A percentile compares a stretch with the other conserved stretches of the same genome.
Evolutionary conservation across 1,140 invertebrate species (phyloP).

Genomic region (Drosophila asahinai): DNA sequence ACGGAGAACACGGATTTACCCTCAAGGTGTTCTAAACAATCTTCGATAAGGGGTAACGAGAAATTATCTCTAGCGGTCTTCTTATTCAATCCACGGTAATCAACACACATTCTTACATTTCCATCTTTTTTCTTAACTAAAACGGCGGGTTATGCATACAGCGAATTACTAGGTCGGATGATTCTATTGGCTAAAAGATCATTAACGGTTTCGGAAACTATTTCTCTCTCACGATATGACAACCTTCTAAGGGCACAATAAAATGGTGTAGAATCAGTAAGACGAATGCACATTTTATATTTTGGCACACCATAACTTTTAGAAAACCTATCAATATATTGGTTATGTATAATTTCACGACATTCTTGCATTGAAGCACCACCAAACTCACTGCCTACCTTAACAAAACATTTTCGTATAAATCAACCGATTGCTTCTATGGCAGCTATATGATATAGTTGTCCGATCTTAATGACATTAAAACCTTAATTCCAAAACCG

Average conservation of each 20-base stretch:
- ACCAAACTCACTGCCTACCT: neutral
- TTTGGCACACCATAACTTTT: neutral
- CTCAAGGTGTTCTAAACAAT: conserved; percentile 12
- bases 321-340: conserved; percentile 5
- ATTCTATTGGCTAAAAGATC: conserved; percentile 2
- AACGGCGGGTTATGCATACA: conserved; percentile 1
- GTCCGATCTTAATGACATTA: too few species aligned
- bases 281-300: neutral
- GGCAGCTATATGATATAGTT: too few species aligned
- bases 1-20: neutral
- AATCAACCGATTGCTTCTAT: too few species aligned
- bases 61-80: conserved; percentile 5
- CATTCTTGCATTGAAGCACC: neutral
- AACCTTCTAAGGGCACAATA: neutral
- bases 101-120: conserved; percentile 21
- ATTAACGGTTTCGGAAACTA: neutral
- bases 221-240: neutral
- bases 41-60: conserved; percentile 14
- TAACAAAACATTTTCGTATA: too few species aligned
- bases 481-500: too few species aligned
- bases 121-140: conserved; percentile 22
- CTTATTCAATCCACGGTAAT: conserved; percentile 24
- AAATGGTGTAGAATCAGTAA: neutral
- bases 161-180: neutral
- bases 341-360: neutral